phyloP scores from a whole-genome alignment of 2,113 vertebrate genomes.

The Saimiri boliviensis region DNA sequence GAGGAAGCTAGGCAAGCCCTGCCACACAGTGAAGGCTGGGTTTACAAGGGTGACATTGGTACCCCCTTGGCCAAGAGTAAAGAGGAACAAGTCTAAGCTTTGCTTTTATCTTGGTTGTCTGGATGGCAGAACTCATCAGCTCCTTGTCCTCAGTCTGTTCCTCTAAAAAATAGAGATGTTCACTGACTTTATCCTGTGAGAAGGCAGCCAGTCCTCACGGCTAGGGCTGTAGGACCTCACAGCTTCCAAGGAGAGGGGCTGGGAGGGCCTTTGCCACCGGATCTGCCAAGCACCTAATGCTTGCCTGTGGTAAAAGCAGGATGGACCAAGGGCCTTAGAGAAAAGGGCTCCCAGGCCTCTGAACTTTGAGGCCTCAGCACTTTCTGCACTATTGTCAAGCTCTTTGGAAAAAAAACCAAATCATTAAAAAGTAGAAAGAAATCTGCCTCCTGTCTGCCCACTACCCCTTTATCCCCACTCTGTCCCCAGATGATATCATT shows the following conservation, averaged over 20 bases:
- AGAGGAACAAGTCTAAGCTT: not conserved
- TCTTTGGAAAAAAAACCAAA: constrained; percentile 55
- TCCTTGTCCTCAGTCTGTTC: not conserved
- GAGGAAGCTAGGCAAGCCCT: not conserved
- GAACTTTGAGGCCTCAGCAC: not conserved
- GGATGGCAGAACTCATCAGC: not conserved
- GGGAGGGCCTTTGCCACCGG: not conserved
- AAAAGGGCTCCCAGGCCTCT: not conserved
- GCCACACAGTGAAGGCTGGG: not conserved
- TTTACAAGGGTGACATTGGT: not conserved
- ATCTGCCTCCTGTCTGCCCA: not conserved
- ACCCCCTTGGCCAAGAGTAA: not conserved
- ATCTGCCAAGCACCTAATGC: not conserved
- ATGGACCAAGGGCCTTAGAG: not conserved
- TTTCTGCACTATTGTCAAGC: not conserved
- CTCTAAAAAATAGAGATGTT: not conserved
- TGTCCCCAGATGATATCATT: not conserved
- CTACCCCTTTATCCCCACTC: not conserved
- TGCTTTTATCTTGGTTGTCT: not conserved
- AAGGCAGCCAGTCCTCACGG: not conserved
- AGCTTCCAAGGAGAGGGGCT: not conserved
- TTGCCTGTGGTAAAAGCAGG: not conserved
- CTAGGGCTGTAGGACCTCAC: not conserved
- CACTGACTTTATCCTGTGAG: not conserved
- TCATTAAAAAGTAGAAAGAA: not conserved